Percentiles rank a stretch among this genome's conserved stretches.
These are phyloP conservation scores for Chaitophorus viminalis DNA, from an alignment of 2,888 invertebrate species.

Conservation along the genomic window DNA sequence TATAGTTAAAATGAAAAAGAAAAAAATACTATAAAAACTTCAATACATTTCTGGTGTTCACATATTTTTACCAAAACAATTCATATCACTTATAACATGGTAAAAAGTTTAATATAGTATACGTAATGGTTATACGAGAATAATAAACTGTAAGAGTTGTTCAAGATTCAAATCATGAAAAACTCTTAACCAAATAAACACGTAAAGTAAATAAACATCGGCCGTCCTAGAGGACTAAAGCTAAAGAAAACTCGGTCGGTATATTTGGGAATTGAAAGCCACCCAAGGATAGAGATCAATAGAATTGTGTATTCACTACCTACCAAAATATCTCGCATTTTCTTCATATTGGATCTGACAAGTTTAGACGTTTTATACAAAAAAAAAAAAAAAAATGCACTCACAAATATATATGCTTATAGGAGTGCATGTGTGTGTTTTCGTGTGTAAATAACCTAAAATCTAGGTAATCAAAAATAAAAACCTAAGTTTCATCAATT, in stretches of 20 bases:
- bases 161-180: not conserved
- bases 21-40: too few relatives aligned
- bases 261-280: not conserved
- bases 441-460: not conserved
- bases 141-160: not conserved
- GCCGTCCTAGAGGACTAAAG: not conserved
- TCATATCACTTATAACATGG: not conserved
- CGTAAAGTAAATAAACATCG: not conserved
- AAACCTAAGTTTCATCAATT: not conserved
- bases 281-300: not conserved
- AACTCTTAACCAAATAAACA: not conserved
- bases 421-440: too few relatives aligned
- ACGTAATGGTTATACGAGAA: too few relatives aligned
- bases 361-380: not conserved
- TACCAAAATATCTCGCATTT: slow-evolving; percentile 8
- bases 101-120: not conserved
- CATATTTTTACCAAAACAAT: too few relatives aligned
- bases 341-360: not conserved
- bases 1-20: too few relatives aligned
- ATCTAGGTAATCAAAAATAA: not conserved
- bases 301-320: slow-evolving; percentile 12
- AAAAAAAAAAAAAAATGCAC: too few relatives aligned
- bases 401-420: too few relatives aligned
- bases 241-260: not conserved
- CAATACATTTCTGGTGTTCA: too few relatives aligned